phyloP scores from a whole-genome alignment of 1,140 invertebrate species.

The Anagrus nilaparvatae region DNA sequence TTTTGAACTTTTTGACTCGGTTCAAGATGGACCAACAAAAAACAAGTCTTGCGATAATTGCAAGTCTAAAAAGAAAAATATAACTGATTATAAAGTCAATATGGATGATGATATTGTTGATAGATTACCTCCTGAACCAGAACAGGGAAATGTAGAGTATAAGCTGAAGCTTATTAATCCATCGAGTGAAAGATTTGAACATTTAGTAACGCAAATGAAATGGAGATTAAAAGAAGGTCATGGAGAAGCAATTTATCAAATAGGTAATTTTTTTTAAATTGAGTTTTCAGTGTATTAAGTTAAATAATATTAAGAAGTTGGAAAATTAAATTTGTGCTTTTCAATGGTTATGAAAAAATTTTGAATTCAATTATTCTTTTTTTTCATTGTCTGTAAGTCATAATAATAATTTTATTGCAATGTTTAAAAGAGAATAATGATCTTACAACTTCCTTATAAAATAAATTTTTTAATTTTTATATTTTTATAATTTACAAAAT shows the following conservation, averaged over 20 bases:
- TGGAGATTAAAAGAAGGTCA: conserved; percentile 80
- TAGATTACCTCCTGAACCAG: conserved; percentile 74
- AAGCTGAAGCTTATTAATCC: conserved; percentile 82
- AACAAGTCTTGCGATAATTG: conserved; percentile 32
- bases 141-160: conserved; percentile 87
- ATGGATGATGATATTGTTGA: conserved; percentile 43
- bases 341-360: conserved; percentile 2
- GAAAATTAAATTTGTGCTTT: background rate
- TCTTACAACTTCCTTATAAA: conserved; percentile 3
- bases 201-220: conserved; percentile 85
- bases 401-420: background rate
- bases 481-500: too few relatives aligned
- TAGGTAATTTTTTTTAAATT: conserved; percentile 42
- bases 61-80: conserved; percentile 31
- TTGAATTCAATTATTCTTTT: background rate
- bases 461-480: background rate
- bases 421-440: background rate
- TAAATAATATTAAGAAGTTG: too few relatives aligned
- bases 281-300: too few relatives aligned
- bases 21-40: conserved; percentile 31
- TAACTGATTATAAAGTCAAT: conserved; percentile 27
- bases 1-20: conserved; percentile 66
- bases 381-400: background rate
- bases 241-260: conserved; percentile 93
- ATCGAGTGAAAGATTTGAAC: conserved; percentile 74